These are phyloP conservation scores for Spisula solida DNA, from an alignment of 2,888 invertebrate genomes.

Conservation along the genomic window DNA sequence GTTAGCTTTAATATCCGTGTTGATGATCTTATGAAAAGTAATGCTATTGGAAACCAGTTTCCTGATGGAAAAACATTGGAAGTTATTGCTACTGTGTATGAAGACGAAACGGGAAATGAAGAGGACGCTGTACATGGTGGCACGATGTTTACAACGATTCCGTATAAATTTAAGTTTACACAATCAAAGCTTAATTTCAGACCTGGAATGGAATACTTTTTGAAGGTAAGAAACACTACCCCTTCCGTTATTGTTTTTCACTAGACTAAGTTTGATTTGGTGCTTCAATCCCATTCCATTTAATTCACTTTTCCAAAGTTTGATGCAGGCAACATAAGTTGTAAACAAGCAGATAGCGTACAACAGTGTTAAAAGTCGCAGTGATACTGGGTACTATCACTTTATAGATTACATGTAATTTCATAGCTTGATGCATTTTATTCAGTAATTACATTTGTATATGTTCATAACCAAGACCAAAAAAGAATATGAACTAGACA, in stretches of 20 bases:
- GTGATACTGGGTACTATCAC: too few species aligned
- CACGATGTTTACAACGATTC: slow-evolving; percentile 72
- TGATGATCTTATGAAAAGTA: background rate
- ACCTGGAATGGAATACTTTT: slow-evolving; percentile 75
- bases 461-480: too few species aligned
- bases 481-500: too few species aligned
- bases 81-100: slow-evolving; percentile 74
- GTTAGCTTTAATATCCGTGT: background rate
- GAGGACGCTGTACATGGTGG: slow-evolving; percentile 69
- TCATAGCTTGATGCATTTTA: too few species aligned
- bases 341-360: too few species aligned
- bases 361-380: too few species aligned
- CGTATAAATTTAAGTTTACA: slow-evolving; percentile 73
- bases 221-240: slow-evolving; percentile 63
- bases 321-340: background rate
- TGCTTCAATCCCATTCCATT: background rate
- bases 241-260: too few species aligned
- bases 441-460: too few species aligned
- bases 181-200: slow-evolving; percentile 76
- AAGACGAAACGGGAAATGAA: slow-evolving; percentile 76
- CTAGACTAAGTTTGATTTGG: too few species aligned
- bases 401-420: too few species aligned
- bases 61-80: slow-evolving; percentile 76
- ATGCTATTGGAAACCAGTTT: slow-evolving; percentile 69
- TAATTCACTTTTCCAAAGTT: too few species aligned